Percentiles rank a stretch among this genome's conserved stretches.
Conservation (phyloP, 2,888 invertebrate genomes). For the Gortyna flavago region DNA sequence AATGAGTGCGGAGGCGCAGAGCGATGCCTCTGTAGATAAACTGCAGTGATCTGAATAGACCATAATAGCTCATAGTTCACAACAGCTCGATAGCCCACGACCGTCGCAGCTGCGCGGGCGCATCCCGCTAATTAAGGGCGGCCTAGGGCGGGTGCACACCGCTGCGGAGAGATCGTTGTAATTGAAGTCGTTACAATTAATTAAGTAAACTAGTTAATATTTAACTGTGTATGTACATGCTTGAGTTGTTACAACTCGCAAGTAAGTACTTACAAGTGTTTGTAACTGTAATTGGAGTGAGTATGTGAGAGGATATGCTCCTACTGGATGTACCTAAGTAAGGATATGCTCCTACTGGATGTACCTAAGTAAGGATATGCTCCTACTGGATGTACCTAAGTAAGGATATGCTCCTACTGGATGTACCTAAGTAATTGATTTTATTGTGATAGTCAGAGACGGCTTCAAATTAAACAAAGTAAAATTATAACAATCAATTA, state of each 20-base stretch:
- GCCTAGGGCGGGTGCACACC: slow-evolving; percentile 24
- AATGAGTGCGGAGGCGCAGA: slow-evolving; percentile 23
- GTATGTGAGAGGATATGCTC: neutral
- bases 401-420: neutral
- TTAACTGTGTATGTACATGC: neutral
- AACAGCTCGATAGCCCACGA: neutral
- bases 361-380: too few species aligned
- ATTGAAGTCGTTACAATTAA: slow-evolving; percentile 40
- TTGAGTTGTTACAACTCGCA: neutral
- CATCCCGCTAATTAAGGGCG: slow-evolving; percentile 17
- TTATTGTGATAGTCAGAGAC: neutral
- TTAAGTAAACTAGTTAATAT: slow-evolving; percentile 31
- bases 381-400: too few species aligned
- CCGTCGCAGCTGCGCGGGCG: slow-evolving; percentile 51
- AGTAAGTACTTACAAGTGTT: neutral
- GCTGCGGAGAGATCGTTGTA: slow-evolving; percentile 3
- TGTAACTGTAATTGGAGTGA: neutral
- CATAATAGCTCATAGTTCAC: too few species aligned
- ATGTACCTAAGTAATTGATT: neutral
- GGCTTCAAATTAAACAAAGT: neutral
- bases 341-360: neutral
- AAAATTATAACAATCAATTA: neutral
- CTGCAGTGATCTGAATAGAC: slow-evolving; percentile 15
- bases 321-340: neutral
- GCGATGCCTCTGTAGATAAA: neutral